Evolutionary conservation across 2,888 invertebrate species (phyloP), one percentile per base, ranked within the genome.

Genomic region (Caenorhabditis sp.): DNA sequence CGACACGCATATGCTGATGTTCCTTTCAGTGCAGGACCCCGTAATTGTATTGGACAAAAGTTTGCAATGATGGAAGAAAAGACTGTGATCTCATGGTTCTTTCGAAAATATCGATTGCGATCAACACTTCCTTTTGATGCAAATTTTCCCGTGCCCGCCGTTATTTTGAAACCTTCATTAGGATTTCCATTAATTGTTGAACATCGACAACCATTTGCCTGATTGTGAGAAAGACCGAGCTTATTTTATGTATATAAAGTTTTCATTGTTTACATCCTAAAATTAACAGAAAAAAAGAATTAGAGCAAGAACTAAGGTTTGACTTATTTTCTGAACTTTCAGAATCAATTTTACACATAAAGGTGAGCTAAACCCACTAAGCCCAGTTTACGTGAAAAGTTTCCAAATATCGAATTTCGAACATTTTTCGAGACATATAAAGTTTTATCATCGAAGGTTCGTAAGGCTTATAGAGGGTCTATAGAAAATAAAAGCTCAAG

Each of bases 21-120:
- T 36, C 84, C 84, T 3, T 84, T 83, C 63, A 71, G 71, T 50
- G 83, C 83, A 0, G 84, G 84, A 50, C 83, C 83, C 3, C 66
- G 84, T 10, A 84, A 84, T 65, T 84, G 83, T 67, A 84, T 84
- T 26, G 84, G 76, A n/a, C 80, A 80, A 36, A 80, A 80, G 58
- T 80, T 80, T 43, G 80, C 80, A n/a, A 43, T 80, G 58, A 76
- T 78, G 78, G 80, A 80, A 54, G 80, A 88, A 79, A 89, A 89
- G 68, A 86, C 88, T 0, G 76, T 89, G 27, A 74, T 89, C 59
- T 85, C 89, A 0, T 83, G 85, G 54, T 83, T 89, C 20, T 85
- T 89, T 64, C 81, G 89, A 5, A 83, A 84, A 53, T 89, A 88
- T 73, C 76, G 69, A 7, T 52, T 52, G 67, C 77, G 57, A 12